These are phyloP conservation scores for Mycetomoellerius zeteki DNA, from an alignment of 1,140 invertebrate genomes.

Conservation along the genomic window DNA sequence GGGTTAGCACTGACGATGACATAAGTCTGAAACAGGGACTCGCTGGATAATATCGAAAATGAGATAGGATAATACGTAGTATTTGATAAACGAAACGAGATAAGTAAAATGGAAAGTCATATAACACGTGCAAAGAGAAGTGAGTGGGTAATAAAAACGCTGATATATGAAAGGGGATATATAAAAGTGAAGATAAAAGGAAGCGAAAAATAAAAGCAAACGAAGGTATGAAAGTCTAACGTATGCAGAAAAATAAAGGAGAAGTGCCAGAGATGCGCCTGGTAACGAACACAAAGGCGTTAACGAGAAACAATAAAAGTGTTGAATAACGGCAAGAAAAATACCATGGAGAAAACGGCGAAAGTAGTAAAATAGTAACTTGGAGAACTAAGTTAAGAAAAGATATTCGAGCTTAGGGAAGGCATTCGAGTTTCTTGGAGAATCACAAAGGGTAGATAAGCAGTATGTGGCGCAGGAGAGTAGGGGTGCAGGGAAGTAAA, in stretches of 20 bases:
- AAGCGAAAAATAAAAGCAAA: constrained; percentile 17
- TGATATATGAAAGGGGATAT: constrained; percentile 35
- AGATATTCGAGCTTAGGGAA: constrained; percentile 47
- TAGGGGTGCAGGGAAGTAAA: not conserved
- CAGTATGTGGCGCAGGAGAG: constrained; percentile 29
- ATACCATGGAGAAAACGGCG: not conserved
- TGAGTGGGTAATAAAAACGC: constrained; percentile 33
- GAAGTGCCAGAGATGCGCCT: not conserved
- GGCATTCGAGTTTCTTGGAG: constrained; percentile 42
- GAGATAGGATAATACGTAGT: not conserved
- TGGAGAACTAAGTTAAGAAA: constrained; percentile 44
- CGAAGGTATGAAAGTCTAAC: not conserved
- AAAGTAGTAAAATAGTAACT: constrained; percentile 60
- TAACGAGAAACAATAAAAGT: constrained; percentile 56
- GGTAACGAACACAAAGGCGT: constrained; percentile 41
- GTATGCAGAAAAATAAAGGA: constrained; percentile 49
- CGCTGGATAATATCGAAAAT: constrained; percentile 33
- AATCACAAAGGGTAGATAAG: constrained; percentile 47
- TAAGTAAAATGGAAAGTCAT: constrained; percentile 36
- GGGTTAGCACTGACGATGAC: not conserved
- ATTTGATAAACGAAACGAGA: constrained; percentile 16
- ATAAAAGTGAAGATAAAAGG: not conserved
- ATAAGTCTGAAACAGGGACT: not conserved
- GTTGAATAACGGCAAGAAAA: constrained; percentile 52
- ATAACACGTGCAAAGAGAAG: not conserved